Base-by-base conservation (phyloP, 2,888 invertebrate genomes). In the Lordiphosa andalusiaca region DNA sequence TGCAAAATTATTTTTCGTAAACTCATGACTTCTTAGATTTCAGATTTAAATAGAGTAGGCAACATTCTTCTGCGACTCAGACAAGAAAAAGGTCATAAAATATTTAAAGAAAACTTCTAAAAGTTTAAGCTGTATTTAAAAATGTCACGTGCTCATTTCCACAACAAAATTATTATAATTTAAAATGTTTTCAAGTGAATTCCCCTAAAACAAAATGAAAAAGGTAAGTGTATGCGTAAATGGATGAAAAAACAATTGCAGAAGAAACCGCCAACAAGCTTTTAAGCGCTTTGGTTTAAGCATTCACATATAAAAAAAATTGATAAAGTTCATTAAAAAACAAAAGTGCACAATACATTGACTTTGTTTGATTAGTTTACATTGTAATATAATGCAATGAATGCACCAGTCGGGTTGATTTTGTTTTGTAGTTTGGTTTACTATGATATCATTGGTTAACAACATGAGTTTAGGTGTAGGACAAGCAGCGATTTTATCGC, bases 231-330 rank as follows among this genome's bases (percentile, higher is more conserved):
- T 30, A 48, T 56, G 30, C 9, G 30, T 30, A 48, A 23, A 51
- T 50, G 60, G 33, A 38, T 30, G 10, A 9, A 39, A 33, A 35
- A 44, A 39, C 37, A 50, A 50, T 59, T 30, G 50, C 59, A 37
- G 58, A 58, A 37, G 40, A 48, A 36, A 41, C 58, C 58, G 58
- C 59, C 47, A 58, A 57, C 57, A 59, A 59, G 59, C 59, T 21
- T 33, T 59, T 44, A 5, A 38, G 60, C 50, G 25, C 25, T 19
- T n/a, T 40, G 60, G 42, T 51, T 59, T 35, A 33, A 51, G 52
- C 59, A 38, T 39, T 61, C 9, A 61, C 37, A 12, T 36, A 38
- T 36, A 38, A 13, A 23, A 44, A 44, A 13, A 13, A 36, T 21
- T 39, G n/a, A 6, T n/a, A 39, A 39, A 50, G 19, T 25, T 25